phyloP scores from a whole-genome alignment of 37 sponge, comb jelly and placozoan genomes.

The Lycopodina hypogea region DNA sequence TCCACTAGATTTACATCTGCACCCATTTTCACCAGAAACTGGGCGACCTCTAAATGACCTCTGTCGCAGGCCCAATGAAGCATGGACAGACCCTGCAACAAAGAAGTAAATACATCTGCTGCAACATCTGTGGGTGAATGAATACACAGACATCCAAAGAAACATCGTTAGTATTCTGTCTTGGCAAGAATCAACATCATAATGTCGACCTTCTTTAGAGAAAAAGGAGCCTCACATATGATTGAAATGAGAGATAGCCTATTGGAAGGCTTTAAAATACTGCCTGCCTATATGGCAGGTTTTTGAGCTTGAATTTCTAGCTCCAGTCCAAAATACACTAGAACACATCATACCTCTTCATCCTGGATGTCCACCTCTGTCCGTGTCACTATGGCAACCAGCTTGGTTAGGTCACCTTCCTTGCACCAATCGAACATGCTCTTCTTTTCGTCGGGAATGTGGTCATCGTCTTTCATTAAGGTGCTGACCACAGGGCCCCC shows the following conservation, averaged over 20 bases:
- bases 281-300: too few relatives aligned
- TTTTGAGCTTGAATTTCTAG: too few relatives aligned
- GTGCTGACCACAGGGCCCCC: slow-evolving; percentile 59
- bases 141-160: too few relatives aligned
- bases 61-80: slow-evolving; percentile 90
- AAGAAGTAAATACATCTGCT: too few relatives aligned
- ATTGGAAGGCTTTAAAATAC: too few relatives aligned
- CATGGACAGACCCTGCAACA: slow-evolving; percentile 65
- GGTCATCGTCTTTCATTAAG: slow-evolving; percentile 22
- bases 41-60: slow-evolving; percentile 57
- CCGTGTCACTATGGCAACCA: slow-evolving; percentile 20
- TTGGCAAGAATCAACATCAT: too few relatives aligned
- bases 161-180: too few relatives aligned
- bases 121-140: too few relatives aligned
- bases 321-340: too few relatives aligned
- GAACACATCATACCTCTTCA: slow-evolving; percentile 27
- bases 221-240: too few relatives aligned
- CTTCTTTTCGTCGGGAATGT: slow-evolving; percentile 64
- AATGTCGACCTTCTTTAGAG: too few relatives aligned
- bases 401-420: slow-evolving; percentile 57
- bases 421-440: slow-evolving; percentile 85
- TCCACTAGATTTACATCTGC: slow-evolving; percentile 73
- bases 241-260: too few relatives aligned
- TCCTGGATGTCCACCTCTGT: slow-evolving; percentile 39
- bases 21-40: slow-evolving; percentile 42